Conservation (phyloP, 1,140 invertebrate species). For the Pseudoatta argentina region DNA sequence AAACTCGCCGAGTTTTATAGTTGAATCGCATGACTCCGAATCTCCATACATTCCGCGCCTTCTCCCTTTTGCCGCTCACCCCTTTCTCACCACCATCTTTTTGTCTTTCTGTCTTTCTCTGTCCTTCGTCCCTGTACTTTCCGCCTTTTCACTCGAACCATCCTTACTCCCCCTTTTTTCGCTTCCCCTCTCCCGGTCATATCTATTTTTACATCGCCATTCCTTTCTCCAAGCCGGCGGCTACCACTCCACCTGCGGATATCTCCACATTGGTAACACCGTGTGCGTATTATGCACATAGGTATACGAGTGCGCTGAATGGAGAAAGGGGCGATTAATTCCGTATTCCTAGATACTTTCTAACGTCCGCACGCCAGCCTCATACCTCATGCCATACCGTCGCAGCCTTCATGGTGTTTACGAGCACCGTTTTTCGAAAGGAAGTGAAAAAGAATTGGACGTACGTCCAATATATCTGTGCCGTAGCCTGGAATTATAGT, state of each 20-base stretch:
- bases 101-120: slow-evolving; percentile 64
- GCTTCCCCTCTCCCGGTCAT: slow-evolving; percentile 63
- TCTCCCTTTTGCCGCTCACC: slow-evolving; percentile 61
- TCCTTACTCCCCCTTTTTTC: slow-evolving; percentile 57
- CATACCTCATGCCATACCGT: slow-evolving; percentile 72
- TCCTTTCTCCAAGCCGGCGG: slow-evolving; percentile 70
- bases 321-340: slow-evolving; percentile 79
- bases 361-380: slow-evolving; percentile 76
- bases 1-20: slow-evolving; percentile 87
- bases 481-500: slow-evolving; percentile 58
- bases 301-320: slow-evolving; percentile 6
- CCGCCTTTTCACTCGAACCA: slow-evolving; percentile 68
- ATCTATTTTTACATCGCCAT: slow-evolving; percentile 80
- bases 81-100: slow-evolving; percentile 7
- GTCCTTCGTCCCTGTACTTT: slow-evolving; percentile 59
- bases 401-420: slow-evolving; percentile 68
- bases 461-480: slow-evolving; percentile 64
- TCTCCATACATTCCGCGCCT: slow-evolving; percentile 84
- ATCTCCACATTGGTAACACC: slow-evolving; percentile 56
- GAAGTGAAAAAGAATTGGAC: slow-evolving; percentile 65
- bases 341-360: slow-evolving; percentile 81
- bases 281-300: slow-evolving; percentile 37
- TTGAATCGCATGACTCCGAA: slow-evolving; percentile 86
- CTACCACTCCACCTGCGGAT: slow-evolving; percentile 63
- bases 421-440: slow-evolving; percentile 70